Percentiles rank a stretch among this genome's conserved stretches.
These are phyloP conservation scores for Cylas formicarius DNA, from an alignment of 1,140 invertebrate species.

Conservation along the genomic window DNA sequence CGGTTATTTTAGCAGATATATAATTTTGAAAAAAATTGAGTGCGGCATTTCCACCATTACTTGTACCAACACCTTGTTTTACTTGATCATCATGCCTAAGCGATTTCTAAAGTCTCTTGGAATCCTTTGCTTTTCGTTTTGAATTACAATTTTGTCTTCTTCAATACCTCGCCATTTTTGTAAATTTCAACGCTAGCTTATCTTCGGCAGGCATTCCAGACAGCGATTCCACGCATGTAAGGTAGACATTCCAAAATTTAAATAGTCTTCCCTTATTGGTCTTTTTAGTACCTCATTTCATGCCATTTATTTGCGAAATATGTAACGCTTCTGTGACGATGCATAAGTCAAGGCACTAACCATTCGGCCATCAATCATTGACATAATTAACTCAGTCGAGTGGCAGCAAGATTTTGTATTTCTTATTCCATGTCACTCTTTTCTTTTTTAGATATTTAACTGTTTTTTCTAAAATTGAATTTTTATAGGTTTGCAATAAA, in stretches of 20 bases:
- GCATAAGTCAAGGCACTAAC: constrained; percentile 8
- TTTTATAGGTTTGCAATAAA: constrained; percentile 8
- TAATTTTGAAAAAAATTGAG: constrained; percentile 1
- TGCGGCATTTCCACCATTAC: constrained; percentile 3
- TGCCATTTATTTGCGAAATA: constrained; percentile 7
- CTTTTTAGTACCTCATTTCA: constrained; percentile 5
- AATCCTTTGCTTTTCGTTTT: constrained; percentile 6
- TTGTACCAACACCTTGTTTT: constrained; percentile 1
- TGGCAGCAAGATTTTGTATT: constrained; percentile 5
- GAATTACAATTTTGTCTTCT: constrained; percentile 7
- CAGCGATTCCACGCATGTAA: constrained; percentile 3
- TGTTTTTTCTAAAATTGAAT: constrained; percentile 7
- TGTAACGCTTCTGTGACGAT: constrained; percentile 6
- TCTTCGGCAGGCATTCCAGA: constrained; percentile 1
- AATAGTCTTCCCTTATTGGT: constrained; percentile 3
- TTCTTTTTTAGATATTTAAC: constrained; percentile 8
- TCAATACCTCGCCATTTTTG: constrained; percentile 4
- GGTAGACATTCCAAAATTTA: too few species aligned
- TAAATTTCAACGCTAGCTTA: too few species aligned
- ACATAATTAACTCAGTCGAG: constrained; percentile 3
- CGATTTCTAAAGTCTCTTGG: constrained; percentile 3
- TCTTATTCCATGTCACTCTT: constrained; percentile 3
- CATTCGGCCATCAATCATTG: constrained; percentile 8
- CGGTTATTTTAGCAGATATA: constrained; percentile 4
- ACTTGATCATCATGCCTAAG: not conserved